These are phyloP conservation scores for Chloroclystis v-ata DNA, from an alignment of 2,888 invertebrate genomes.

Conservation along the genomic window DNA sequence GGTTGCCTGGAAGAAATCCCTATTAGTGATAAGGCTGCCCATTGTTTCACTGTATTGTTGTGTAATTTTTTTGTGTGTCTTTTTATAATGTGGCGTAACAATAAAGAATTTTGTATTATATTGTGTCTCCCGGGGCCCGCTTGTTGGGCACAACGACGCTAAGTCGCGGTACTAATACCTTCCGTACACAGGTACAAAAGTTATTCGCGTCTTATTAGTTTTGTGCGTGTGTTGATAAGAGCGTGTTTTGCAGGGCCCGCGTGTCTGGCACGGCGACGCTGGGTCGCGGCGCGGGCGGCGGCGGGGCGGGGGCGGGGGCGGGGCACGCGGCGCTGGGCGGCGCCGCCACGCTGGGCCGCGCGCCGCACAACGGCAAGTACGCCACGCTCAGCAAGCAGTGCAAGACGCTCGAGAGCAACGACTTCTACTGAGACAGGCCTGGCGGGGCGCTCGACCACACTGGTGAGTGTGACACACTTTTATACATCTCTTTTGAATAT, in stretches of 20 bases:
- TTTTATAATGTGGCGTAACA: too few species aligned
- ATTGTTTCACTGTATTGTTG: too few species aligned
- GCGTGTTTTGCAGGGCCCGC: conserved; percentile 58
- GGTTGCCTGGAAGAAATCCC: too few species aligned
- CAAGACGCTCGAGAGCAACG: conserved; percentile 94
- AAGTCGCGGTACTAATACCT: too few species aligned
- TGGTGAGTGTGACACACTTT: conserved; percentile 11
- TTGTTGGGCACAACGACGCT: too few species aligned
- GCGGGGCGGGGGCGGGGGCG: conserved; percentile 49
- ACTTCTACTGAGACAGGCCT: conserved; percentile 95
- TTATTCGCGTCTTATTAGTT: too few species aligned
- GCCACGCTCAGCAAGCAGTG: conserved; percentile 97
- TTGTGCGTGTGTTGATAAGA: too few species aligned
- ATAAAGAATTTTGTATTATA: too few species aligned
- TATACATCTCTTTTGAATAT: not conserved
- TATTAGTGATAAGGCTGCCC: too few species aligned
- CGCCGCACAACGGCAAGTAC: conserved; percentile 91
- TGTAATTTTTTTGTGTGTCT: too few species aligned
- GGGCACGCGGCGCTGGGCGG: conserved; percentile 68
- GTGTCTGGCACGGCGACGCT: conserved; percentile 64
- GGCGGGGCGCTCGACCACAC: conserved; percentile 61
- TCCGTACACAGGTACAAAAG: too few species aligned
- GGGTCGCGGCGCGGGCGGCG: conserved; percentile 64
- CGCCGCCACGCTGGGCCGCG: conserved; percentile 83
- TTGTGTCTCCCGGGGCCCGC: too few species aligned